phyloP scores from a whole-genome alignment of 2,797 vertebrate species.

The Microchirus variegatus region DNA sequence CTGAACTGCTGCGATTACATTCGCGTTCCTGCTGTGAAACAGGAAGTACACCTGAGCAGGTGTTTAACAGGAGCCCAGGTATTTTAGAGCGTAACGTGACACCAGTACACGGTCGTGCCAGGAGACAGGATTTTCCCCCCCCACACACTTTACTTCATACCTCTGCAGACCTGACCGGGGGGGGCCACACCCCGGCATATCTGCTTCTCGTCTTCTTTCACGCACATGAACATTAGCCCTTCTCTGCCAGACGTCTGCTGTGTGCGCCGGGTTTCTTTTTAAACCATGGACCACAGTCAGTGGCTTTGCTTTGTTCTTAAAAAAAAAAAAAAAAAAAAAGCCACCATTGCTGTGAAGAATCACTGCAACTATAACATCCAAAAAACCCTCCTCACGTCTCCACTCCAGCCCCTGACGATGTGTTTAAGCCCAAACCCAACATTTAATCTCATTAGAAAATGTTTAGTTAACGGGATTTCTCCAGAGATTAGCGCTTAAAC shows the following conservation, averaged over 20 bases:
- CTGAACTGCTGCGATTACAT: constrained; percentile 36
- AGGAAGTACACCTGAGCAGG: constrained; percentile 53
- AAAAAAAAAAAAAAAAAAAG: no score
- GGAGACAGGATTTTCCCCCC: constrained; percentile 27
- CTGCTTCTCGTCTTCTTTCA: constrained; percentile 61
- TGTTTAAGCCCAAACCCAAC: constrained; percentile 10
- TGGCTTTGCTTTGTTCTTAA: constrained; percentile 40
- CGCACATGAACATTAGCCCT: constrained; percentile 43
- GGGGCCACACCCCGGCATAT: constrained; percentile 40
- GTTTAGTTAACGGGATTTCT: constrained; percentile 12
- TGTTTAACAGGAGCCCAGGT: constrained; percentile 42
- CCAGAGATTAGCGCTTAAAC: constrained; percentile 14
- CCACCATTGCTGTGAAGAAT: constrained; percentile 18
- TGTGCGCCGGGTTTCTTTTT: constrained; percentile 2
- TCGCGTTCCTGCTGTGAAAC: constrained; percentile 40
- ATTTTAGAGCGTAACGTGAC: constrained; percentile 49
- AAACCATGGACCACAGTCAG: constrained; percentile 23
- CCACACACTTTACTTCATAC: constrained; percentile 17
- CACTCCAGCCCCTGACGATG: constrained; percentile 7
- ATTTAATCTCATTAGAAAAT: constrained; percentile 14
- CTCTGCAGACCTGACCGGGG: constrained; percentile 30
- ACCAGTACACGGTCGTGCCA: constrained; percentile 14
- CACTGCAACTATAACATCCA: constrained; percentile 4
- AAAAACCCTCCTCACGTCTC: no score
- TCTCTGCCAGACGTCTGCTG: constrained; percentile 28